Evolutionary conservation across 1,140 invertebrate species (phyloP).

Genomic region (Ganaspis sp.): DNA sequence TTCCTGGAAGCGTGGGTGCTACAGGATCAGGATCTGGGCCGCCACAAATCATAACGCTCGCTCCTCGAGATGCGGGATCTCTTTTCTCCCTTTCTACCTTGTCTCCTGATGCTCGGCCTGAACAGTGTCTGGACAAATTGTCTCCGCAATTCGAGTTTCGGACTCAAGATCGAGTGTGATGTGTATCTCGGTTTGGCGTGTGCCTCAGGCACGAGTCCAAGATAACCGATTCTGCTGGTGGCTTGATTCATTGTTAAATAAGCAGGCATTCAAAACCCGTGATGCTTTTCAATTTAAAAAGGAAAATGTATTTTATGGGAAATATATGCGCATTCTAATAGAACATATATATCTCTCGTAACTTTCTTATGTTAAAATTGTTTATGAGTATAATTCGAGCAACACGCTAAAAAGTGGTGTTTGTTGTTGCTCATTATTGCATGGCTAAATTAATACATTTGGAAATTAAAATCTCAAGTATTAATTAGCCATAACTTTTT

Average conservation of each 20-base stretch:
- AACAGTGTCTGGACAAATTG: slow-evolving; percentile 41
- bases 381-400: too few relatives aligned
- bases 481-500: too few relatives aligned
- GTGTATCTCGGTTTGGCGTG: slow-evolving; percentile 23
- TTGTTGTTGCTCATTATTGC: too few relatives aligned
- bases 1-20: slow-evolving; percentile 70
- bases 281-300: not conserved
- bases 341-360: too few relatives aligned
- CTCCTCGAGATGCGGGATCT: slow-evolving; percentile 61
- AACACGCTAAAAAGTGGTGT: too few relatives aligned
- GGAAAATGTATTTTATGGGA: not conserved
- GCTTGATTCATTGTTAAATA: slow-evolving; percentile 23
- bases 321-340: not conserved
- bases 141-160: slow-evolving; percentile 26
- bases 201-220: slow-evolving; percentile 9
- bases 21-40: slow-evolving; percentile 66
- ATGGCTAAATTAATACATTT: too few relatives aligned
- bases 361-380: not conserved
- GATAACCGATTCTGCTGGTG: not conserved
- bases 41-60: slow-evolving; percentile 70
- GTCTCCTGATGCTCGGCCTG: not conserved
- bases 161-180: slow-evolving; percentile 1
- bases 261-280: not conserved
- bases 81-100: slow-evolving; percentile 36
- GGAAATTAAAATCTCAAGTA: too few relatives aligned